Base-by-base conservation (phyloP, 2,113 vertebrate species). In the Tachuris rubrigastra region DNA sequence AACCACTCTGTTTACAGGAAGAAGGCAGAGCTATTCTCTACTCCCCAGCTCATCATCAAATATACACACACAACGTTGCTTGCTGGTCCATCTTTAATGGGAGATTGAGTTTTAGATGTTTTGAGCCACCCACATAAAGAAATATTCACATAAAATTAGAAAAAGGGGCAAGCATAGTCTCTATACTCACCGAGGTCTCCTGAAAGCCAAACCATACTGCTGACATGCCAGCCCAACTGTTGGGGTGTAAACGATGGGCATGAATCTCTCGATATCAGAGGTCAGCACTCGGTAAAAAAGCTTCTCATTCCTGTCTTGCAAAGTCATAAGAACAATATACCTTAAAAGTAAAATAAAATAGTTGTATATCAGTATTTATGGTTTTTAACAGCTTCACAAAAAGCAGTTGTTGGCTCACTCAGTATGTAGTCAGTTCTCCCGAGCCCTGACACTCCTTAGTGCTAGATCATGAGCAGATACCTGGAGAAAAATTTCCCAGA, bases 301-400 rank as follows among this genome's bases (percentile, higher is more conserved):
- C 97, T 99, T 99, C 97, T 99, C 99, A 6, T 99, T 99, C 90
- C 99, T 98, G 97, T 99, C 99, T 98, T 99, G 99, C 68, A 99
- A 98, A 1, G 99, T 99, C 99, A 99, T 99, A 82, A 99, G 98
- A 84, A 99, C 97, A 96, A 99, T 99, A 92, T 99, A 99, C 97
- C 99, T 99, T 91, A 92, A 50, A 71, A 87, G 47, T 41, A 66
- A 68, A 73, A 87, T 13, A 67, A 53, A 86, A 15, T 2, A 75
- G 31, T 60, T 42, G 50, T 8, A 5, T 9, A 37, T 94, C 66
- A 76, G 58, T 52, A 60, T 60, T 84, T 59, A 25, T 1, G 7
- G 30, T 14, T 27, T 23, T 24, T 42, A 33, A 46, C 25, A 88
- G 65, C 39, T 71, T 63, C 72, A 89, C 33, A 58, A 77, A 85